phyloP scores from a whole-genome alignment of 2,113 vertebrate species.

The Genyomyrus donnyi region DNA sequence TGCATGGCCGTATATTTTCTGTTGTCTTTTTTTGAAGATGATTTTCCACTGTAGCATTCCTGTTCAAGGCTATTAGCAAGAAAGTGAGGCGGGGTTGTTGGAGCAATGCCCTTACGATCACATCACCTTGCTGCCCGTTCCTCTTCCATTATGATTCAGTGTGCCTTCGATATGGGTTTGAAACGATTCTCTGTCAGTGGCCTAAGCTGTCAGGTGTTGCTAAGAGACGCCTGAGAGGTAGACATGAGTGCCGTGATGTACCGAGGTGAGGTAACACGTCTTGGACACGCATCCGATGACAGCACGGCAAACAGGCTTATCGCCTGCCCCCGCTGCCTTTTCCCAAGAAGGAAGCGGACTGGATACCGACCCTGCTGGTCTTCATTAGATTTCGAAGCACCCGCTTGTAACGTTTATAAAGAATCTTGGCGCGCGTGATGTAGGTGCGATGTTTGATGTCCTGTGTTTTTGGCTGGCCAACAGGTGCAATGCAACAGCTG shows the following conservation, averaged over 20 bases:
- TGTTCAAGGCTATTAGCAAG: background rate
- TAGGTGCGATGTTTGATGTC: slow-evolving; percentile 25
- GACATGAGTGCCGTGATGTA: background rate
- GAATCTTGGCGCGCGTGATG: background rate
- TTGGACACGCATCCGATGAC: background rate
- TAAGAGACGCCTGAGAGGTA: background rate
- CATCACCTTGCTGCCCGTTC: background rate
- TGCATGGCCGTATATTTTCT: background rate
- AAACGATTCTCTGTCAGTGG: background rate
- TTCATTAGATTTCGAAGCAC: background rate
- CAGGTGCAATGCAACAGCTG: background rate
- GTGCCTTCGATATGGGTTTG: background rate
- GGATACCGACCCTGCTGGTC: background rate
- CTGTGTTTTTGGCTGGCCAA: slow-evolving; percentile 21
- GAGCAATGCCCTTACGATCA: background rate
- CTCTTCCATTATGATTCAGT: background rate
- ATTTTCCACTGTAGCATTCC: background rate
- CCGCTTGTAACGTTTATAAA: slow-evolving; percentile 15
- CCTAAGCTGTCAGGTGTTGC: background rate
- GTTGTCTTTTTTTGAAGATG: background rate
- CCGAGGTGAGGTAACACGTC: background rate
- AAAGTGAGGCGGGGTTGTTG: background rate
- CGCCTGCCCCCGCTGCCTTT: background rate
- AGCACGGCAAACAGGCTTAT: background rate
- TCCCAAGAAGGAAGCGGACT: background rate